These are phyloP conservation scores for Hetaerina americana DNA, from an alignment of 1,140 invertebrate genomes.

Conservation along the genomic window DNA sequence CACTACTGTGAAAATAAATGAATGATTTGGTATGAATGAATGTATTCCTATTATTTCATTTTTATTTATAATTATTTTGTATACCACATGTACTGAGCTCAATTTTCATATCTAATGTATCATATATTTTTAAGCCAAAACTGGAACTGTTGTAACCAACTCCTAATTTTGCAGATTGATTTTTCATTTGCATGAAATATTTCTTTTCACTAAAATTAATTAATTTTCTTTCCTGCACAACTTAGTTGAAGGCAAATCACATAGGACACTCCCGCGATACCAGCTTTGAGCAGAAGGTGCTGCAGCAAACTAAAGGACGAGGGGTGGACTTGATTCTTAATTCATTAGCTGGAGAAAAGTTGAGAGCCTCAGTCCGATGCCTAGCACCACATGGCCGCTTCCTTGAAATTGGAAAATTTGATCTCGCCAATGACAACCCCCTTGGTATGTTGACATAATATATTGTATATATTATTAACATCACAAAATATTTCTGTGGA, in stretches of 20 bases:
- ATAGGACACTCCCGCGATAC: slow-evolving; percentile 59
- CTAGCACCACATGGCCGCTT: slow-evolving; percentile 50
- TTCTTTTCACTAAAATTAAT: no score
- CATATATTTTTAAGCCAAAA: no score
- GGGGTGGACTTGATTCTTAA: slow-evolving; percentile 70
- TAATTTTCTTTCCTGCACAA: background rate
- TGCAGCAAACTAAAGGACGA: slow-evolving; percentile 39
- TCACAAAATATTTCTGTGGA: background rate
- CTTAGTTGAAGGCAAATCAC: slow-evolving; percentile 24
- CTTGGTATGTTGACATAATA: slow-evolving; percentile 29
- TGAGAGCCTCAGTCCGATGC: slow-evolving; percentile 42
- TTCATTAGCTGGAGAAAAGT: slow-evolving; percentile 62
- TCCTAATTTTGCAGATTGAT: no score
- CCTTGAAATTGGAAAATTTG: slow-evolving; percentile 59
- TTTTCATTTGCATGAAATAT: background rate
- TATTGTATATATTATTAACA: background rate
- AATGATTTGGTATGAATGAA: no score
- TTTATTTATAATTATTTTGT: no score
- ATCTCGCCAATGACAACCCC: slow-evolving; percentile 48
- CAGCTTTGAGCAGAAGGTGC: slow-evolving; percentile 56
- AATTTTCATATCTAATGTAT: no score
- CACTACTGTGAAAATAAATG: no score
- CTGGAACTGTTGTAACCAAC: no score
- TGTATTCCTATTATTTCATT: no score
- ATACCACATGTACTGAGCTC: no score